Conservation (phyloP, 2,888 invertebrate genomes). For the Lampropteryx suffumata region DNA sequence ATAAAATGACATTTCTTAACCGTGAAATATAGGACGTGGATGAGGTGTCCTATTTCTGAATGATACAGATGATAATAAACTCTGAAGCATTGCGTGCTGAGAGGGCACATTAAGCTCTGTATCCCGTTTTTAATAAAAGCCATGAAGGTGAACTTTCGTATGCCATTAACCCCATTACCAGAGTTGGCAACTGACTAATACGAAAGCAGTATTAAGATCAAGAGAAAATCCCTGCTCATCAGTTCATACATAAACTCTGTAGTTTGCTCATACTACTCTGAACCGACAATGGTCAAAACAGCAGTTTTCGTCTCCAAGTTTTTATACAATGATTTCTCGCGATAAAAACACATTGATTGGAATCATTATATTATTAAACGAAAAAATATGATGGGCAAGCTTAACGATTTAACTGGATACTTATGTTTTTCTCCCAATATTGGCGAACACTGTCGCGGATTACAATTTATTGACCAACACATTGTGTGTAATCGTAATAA, state of each 20-base stretch:
- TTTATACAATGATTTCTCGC: conserved; percentile 40
- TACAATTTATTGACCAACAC: conserved; percentile 17
- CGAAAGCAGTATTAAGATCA: too few species aligned
- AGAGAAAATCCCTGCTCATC: too few species aligned
- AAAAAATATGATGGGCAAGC: conserved; percentile 34
- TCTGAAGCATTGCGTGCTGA: too few species aligned
- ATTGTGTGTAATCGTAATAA: conserved; percentile 10
- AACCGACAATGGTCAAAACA: conserved; percentile 29
- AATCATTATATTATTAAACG: conserved; percentile 36
- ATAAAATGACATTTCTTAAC: too few species aligned
- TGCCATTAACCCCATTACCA: too few species aligned
- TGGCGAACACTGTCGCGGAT: conserved; percentile 14
- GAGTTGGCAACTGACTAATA: too few species aligned
- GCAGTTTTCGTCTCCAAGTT: conserved; percentile 42
- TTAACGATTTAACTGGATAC: conserved; percentile 34
- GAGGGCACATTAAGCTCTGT: too few species aligned
- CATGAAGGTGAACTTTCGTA: too few species aligned
- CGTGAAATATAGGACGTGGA: too few species aligned
- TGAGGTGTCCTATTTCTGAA: too few species aligned
- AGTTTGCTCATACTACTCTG: conserved; percentile 4
- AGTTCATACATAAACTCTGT: neutral
- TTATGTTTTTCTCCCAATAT: conserved; percentile 26
- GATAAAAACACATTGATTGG: conserved; percentile 36
- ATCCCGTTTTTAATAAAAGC: too few species aligned
- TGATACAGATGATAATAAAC: too few species aligned